Evolutionary conservation across 1,140 invertebrate genomes (phyloP).

Genomic region (Drosophila burlai): DNA sequence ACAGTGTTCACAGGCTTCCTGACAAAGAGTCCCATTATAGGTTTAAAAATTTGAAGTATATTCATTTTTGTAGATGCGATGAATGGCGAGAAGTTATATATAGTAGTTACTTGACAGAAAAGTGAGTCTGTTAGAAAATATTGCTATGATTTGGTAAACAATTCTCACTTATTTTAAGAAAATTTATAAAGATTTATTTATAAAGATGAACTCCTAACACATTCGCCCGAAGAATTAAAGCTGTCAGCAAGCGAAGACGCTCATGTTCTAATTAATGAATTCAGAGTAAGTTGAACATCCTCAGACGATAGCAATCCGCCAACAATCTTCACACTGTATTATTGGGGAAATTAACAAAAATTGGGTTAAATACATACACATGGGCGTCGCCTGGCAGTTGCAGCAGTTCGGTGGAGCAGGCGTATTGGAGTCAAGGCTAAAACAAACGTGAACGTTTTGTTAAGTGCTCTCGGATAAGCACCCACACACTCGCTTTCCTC

Average conservation of each 20-base stretch:
- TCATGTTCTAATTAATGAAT: slow-evolving; percentile 32
- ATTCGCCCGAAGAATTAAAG: not conserved
- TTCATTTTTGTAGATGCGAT: not conserved
- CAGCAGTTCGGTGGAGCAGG: slow-evolving; percentile 1
- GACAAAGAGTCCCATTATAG: not conserved
- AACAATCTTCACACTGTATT: slow-evolving; percentile 38
- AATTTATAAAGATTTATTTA: not conserved
- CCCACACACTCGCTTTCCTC: slow-evolving; percentile 1
- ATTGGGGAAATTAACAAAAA: slow-evolving; percentile 63
- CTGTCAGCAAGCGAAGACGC: not conserved
- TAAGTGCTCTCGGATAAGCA: slow-evolving; percentile 50
- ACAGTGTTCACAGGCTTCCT: not conserved
- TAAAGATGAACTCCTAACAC: not conserved
- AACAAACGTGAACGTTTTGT: slow-evolving; percentile 59
- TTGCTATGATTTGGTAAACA: not conserved
- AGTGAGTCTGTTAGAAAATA: not conserved
- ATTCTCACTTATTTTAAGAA: not conserved
- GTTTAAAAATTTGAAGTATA: not conserved
- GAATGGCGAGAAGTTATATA: not conserved
- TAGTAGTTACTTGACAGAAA: not conserved
- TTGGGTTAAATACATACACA: slow-evolving; percentile 68
- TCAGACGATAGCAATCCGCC: slow-evolving; percentile 28
- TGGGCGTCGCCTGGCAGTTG: slow-evolving; percentile 16
- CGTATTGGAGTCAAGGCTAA: slow-evolving; percentile 65
- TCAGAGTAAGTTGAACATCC: slow-evolving; percentile 14